Evolutionary conservation across 2,113 vertebrate genomes (phyloP), one percentile per base, ranked within the genome.

Genomic region (Scalopus aquaticus): DNA sequence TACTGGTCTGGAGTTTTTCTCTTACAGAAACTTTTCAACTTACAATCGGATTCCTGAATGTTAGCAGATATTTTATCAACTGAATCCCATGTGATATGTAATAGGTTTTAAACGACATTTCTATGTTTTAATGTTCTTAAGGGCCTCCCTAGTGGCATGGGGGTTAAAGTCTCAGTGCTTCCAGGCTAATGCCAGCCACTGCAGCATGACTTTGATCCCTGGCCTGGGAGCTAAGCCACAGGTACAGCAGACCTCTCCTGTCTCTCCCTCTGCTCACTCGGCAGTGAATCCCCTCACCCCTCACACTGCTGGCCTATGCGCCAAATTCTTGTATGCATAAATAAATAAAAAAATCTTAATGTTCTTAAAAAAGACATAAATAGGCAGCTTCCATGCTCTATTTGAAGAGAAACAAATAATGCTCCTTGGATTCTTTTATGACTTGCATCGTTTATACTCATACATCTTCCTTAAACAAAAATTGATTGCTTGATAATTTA

Each of bases 381-480:
- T 26, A 88, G 46, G 6, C 2, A 32, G 79, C 19, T 6, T 81
- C 72, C 26, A 2, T 44, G n/a, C 35, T 93, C 3, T 78, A 17
- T 88, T 88, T 81, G 72, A 96, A 86, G 76, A 78, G 60, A 69
- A 88, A 67, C 8, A 42, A 80, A 78, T 20, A 70, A 2, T 67
- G 2, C 35, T 54, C 20, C 28, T 79, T 76, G 64, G 19, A 8
- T 78, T 69, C 56, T 84, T 93, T 81, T 1, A 98, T 97, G 97
- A 98, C 95, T 96, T 97, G 96, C 62, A 44, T 97, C n/a, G 97
- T 96, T 44, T 97, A 97, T 44, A 84, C 46, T 74, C 98, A 97
- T 58, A 81, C 79, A 58, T 93, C 81, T 78, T 94, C 70, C 94
- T 88, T 97, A 64, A 90, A 96, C 9, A 51, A 6, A 49, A 15